A percentile compares a stretch with the other conserved stretches of the same genome.
phyloP scores from a whole-genome alignment of 2,888 invertebrate genomes.

The Lasioglossum leucozonium region DNA sequence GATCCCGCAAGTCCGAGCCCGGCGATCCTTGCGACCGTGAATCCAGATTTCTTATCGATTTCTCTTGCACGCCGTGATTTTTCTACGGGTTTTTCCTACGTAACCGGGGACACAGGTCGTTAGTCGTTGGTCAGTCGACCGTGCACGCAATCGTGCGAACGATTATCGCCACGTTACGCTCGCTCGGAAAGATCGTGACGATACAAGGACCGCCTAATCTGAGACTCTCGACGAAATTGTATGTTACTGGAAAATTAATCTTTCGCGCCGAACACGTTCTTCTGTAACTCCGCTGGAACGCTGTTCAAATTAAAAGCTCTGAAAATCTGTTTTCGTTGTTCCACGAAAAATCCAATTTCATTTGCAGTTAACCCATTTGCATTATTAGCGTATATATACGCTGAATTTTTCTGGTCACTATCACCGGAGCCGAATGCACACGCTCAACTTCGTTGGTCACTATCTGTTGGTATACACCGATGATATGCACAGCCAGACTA shows the following conservation, averaged over 20 bases:
- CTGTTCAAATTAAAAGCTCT: too few relatives aligned
- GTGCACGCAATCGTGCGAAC: background rate
- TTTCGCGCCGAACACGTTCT: background rate
- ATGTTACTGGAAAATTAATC: background rate
- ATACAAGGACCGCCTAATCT: background rate
- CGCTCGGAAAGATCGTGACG: background rate
- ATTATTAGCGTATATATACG: too few relatives aligned
- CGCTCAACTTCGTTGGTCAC: too few relatives aligned
- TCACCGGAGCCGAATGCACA: too few relatives aligned
- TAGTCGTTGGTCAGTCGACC: background rate
- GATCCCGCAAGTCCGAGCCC: background rate
- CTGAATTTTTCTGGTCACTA: too few relatives aligned
- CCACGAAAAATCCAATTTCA: too few relatives aligned
- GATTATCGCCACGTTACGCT: background rate
- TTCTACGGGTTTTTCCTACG: background rate
- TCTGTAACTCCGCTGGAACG: too few relatives aligned
- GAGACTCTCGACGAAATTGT: background rate
- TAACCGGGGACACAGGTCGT: background rate
- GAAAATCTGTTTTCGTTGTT: too few relatives aligned
- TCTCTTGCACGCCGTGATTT: background rate
- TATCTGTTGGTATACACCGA: too few relatives aligned
- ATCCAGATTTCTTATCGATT: conserved; percentile 2
- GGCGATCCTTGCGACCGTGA: background rate
- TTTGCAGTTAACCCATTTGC: too few relatives aligned
- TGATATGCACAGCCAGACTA: too few relatives aligned